Percentiles rank a stretch among this genome's conserved stretches.
Evolutionary conservation across 2,888 invertebrate genomes (phyloP).

Genomic region (Cataglyphis albicans): DNA sequence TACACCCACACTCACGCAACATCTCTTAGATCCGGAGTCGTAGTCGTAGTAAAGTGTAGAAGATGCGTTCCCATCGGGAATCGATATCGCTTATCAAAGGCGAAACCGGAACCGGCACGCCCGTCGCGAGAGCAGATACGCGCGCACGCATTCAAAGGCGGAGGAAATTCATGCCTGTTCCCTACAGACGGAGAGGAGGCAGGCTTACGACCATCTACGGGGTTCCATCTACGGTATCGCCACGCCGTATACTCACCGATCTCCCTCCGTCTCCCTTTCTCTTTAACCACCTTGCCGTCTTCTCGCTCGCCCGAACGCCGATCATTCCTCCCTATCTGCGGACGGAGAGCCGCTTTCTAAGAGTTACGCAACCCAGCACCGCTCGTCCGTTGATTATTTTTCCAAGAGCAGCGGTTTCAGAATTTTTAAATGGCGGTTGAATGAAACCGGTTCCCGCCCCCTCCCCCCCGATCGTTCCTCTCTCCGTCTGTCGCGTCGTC

Average conservation of each 20-base stretch:
- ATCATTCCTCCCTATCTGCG: constrained; percentile 42
- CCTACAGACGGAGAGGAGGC: constrained; percentile 56
- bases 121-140: constrained; percentile 63
- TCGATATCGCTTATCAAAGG: constrained; percentile 77
- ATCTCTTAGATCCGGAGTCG: constrained; percentile 72
- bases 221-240: constrained; percentile 65
- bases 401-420: constrained; percentile 80
- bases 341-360: constrained; percentile 79
- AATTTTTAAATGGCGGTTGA: constrained; percentile 84
- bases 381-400: constrained; percentile 85
- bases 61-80: constrained; percentile 71
- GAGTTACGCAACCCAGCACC: constrained; percentile 82
- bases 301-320: constrained; percentile 32
- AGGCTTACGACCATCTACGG: constrained; percentile 61
- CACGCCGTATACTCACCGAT: constrained; percentile 28
- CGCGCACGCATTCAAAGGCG: constrained; percentile 67
- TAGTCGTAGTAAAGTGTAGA: constrained; percentile 61
- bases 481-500: constrained; percentile 36
- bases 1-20: constrained; percentile 44
- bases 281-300: constrained; percentile 62
- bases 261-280: constrained; percentile 51
- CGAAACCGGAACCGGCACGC: constrained; percentile 71
- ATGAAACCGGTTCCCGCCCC: constrained; percentile 83
- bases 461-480: constrained; percentile 42
- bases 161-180: constrained; percentile 70